These are phyloP conservation scores for Oreochromis tanganicae DNA, from an alignment of 2,113 vertebrate species.

Conservation along the genomic window DNA sequence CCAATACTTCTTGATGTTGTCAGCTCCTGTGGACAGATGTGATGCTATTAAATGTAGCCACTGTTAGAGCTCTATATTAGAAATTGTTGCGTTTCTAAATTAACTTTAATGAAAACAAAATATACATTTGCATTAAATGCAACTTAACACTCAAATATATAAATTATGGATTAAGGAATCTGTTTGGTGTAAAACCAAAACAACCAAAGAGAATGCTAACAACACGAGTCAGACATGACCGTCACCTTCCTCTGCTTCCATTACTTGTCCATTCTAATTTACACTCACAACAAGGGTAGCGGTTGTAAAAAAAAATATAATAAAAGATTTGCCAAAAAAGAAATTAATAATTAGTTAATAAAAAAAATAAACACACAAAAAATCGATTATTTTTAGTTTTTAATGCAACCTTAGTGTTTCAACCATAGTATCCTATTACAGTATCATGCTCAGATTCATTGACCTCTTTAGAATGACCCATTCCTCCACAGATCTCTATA, in stretches of 20 bases:
- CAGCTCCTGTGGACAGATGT: conserved; percentile 77
- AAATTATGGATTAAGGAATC: background rate
- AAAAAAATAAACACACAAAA: background rate
- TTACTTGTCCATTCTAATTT: background rate
- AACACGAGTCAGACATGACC: background rate
- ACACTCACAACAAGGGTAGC: background rate
- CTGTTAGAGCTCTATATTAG: background rate
- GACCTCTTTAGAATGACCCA: background rate
- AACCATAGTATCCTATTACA: background rate
- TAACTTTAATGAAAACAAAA: background rate
- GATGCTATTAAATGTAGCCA: background rate
- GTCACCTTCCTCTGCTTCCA: background rate
- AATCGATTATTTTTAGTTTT: background rate
- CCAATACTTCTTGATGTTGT: conserved; percentile 98
- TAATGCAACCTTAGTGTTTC: background rate
- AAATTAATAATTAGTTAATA: background rate
- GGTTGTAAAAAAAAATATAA: background rate
- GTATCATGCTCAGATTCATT: background rate
- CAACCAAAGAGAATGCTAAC: background rate
- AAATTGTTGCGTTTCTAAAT: background rate
- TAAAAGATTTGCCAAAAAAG: background rate
- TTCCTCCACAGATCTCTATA: background rate
- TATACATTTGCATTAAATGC: background rate
- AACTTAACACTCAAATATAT: background rate
- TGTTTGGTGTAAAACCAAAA: background rate